These are phyloP conservation scores for Takifugu rubripes DNA, from an alignment of 2,797 vertebrate species.

Conservation along the genomic window DNA sequence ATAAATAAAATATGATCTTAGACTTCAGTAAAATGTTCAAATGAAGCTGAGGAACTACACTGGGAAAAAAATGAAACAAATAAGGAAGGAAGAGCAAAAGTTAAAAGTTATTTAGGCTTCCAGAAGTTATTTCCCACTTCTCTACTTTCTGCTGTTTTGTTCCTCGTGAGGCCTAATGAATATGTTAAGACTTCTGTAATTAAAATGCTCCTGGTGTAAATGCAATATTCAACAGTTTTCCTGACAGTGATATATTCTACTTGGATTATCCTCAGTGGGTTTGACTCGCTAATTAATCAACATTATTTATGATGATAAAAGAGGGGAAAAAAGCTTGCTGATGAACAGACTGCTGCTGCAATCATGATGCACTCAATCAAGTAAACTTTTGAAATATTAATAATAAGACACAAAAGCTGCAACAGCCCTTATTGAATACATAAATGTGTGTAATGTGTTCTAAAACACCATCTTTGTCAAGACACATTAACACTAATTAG, in stretches of 20 bases:
- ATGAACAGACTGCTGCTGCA: slow-evolving; percentile 74
- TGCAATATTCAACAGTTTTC: slow-evolving; percentile 77
- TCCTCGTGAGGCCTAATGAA: slow-evolving; percentile 59
- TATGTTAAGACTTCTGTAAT: slow-evolving; percentile 73
- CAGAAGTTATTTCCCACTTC: not conserved
- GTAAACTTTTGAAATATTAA: slow-evolving; percentile 62
- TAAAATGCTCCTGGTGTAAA: slow-evolving; percentile 78
- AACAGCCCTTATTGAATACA: not conserved
- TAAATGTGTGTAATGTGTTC: not conserved
- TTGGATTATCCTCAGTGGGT: slow-evolving; percentile 80
- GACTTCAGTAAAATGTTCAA: too few species aligned
- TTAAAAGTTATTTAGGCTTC: not conserved
- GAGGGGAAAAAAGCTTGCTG: slow-evolving; percentile 52
- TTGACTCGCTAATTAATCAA: slow-evolving; percentile 85
- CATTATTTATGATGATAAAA: slow-evolving; percentile 81
- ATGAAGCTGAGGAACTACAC: too few species aligned
- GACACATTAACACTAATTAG: too few species aligned
- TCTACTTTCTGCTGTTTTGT: slow-evolving; percentile 14
- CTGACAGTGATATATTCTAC: slow-evolving; percentile 84
- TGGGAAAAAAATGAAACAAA: too few species aligned
- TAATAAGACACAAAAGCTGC: slow-evolving; percentile 14
- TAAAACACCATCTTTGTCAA: too few species aligned
- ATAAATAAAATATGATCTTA: too few species aligned
- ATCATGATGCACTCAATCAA: slow-evolving; percentile 64
- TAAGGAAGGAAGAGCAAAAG: not conserved